A percentile compares a stretch with the other conserved stretches of the same genome.
Evolutionary conservation across 2,888 invertebrate genomes (phyloP).

Genomic region (Xanthorhoe designata): DNA sequence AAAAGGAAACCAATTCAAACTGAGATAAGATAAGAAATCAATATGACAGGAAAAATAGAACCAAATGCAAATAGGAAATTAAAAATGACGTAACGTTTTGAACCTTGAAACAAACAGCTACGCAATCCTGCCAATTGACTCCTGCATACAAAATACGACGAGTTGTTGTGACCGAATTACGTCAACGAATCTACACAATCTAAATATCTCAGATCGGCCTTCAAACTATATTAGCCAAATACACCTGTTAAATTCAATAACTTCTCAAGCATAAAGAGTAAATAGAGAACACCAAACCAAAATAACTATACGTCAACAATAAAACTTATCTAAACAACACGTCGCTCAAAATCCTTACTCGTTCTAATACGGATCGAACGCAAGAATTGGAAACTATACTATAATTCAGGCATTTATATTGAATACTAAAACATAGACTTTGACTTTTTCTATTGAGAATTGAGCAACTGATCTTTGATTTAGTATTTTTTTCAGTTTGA

Average conservation of each 20-base stretch:
- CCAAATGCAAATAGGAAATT: conserved; percentile 19
- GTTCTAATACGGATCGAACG: conserved; percentile 37
- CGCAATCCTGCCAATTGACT: conserved; percentile 56
- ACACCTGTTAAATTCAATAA: conserved; percentile 21
- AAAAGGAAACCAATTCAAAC: not conserved
- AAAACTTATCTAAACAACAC: conserved; percentile 41
- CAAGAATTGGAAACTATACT: conserved; percentile 40
- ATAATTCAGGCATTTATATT: not conserved
- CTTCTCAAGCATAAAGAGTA: conserved; percentile 25
- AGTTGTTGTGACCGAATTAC: conserved; percentile 35
- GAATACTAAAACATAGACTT: not conserved
- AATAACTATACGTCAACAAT: conserved; percentile 34
- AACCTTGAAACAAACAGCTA: conserved; percentile 45
- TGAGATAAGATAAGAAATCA: conserved; percentile 25
- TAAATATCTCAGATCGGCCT: conserved; percentile 20
- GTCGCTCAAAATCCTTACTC: conserved; percentile 53
- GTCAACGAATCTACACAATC: conserved; percentile 32
- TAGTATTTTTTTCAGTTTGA: not conserved
- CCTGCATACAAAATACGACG: conserved; percentile 47
- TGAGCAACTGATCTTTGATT: not conserved
- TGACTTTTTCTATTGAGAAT: not conserved
- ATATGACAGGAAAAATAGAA: conserved; percentile 13
- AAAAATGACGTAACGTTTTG: conserved; percentile 28
- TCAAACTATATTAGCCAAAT: conserved; percentile 18
- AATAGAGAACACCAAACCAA: conserved; percentile 27